Evolutionary conservation across 2,113 vertebrate genomes (phyloP).

Genomic region (Pica pica): DNA sequence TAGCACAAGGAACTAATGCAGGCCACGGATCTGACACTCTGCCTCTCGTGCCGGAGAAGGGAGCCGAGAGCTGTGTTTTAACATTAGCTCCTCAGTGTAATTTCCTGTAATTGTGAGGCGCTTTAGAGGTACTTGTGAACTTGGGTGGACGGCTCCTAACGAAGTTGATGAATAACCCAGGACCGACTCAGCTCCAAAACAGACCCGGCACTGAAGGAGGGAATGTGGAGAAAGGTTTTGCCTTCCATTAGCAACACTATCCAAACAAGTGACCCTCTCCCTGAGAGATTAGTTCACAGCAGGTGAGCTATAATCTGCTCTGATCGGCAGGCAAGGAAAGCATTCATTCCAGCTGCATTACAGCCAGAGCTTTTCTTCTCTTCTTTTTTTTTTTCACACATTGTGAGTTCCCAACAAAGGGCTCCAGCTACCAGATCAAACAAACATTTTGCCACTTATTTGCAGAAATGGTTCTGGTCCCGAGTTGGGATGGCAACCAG

Average conservation of each 20-base stretch:
- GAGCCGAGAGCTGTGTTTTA: slow-evolving; percentile 19
- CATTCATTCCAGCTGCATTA: slow-evolving; percentile 38
- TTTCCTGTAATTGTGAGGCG: slow-evolving; percentile 45
- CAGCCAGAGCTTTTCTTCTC: slow-evolving; percentile 34
- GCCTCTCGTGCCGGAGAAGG: background rate
- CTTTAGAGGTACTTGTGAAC: slow-evolving; percentile 48
- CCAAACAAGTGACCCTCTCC: slow-evolving; percentile 60
- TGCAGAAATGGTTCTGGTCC: background rate
- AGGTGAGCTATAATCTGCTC: slow-evolving; percentile 55
- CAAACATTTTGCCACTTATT: slow-evolving; percentile 48
- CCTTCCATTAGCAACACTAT: slow-evolving; percentile 59
- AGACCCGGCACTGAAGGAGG: background rate
- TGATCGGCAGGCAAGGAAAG: slow-evolving; percentile 2
- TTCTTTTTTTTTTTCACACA: background rate
- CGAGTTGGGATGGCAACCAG: background rate
- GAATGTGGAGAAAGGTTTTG: slow-evolving; percentile 22
- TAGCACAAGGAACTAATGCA: background rate
- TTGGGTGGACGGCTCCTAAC: slow-evolving; percentile 13
- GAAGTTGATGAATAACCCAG: slow-evolving; percentile 45
- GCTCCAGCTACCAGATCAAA: slow-evolving; percentile 43
- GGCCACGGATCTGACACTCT: background rate
- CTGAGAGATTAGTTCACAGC: slow-evolving; percentile 47
- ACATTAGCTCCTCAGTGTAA: background rate
- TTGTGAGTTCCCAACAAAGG: background rate
- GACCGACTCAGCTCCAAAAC: slow-evolving; percentile 15